Evolutionary conservation across 2,888 invertebrate species (phyloP).

Genomic region (Brachypterus glaber): DNA sequence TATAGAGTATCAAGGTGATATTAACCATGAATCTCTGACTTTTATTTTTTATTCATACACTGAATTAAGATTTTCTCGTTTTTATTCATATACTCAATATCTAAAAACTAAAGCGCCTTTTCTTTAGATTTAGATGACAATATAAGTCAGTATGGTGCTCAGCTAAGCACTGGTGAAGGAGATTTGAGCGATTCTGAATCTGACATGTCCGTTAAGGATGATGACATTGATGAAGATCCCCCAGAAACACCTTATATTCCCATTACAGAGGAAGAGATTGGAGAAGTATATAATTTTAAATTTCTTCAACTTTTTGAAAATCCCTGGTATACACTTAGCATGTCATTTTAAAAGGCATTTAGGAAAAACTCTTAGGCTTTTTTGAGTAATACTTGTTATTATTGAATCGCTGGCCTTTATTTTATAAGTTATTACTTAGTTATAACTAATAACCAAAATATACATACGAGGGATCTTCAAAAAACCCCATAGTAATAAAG

Average conservation of each 20-base stretch:
- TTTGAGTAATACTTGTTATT: conserved; percentile 5
- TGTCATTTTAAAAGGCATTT: no score
- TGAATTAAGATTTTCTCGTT: no score
- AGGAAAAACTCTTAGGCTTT: no score
- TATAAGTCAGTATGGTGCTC: conserved; percentile 54
- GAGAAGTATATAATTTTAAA: conserved; percentile 39
- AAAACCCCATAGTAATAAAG: no score
- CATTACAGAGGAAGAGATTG: conserved; percentile 52
- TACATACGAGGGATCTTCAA: no score
- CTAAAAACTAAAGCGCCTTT: no score
- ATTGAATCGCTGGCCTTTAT: neutral
- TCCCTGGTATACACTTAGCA: no score
- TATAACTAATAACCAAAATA: no score
- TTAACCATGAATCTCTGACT: no score
- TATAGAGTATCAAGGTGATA: no score
- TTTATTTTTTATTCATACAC: no score
- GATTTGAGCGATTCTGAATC: conserved; percentile 54
- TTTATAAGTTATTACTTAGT: conserved; percentile 5
- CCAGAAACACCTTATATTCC: conserved; percentile 52
- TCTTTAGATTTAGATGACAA: conserved; percentile 58
- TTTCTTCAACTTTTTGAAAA: neutral
- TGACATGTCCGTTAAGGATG: conserved; percentile 50
- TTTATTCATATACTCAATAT: no score
- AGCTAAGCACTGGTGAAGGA: conserved; percentile 41
- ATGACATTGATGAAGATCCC: conserved; percentile 43